Evolutionary conservation across 2,797 vertebrate genomes (phyloP).

Genomic region (Lacerta bilineata): DNA sequence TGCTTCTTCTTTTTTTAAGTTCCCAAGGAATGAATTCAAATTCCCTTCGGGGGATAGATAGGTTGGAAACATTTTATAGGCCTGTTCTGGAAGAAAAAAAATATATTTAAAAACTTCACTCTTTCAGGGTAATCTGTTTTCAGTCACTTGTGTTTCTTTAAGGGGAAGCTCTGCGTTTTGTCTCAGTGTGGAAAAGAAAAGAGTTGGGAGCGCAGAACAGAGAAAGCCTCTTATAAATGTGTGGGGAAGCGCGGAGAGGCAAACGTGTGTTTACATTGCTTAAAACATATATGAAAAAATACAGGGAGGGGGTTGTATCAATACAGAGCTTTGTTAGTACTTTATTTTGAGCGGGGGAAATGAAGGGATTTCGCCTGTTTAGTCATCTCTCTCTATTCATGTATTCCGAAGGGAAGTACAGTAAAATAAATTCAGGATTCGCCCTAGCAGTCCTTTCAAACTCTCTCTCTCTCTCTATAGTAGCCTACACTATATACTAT

Average conservation of each 20-base stretch:
- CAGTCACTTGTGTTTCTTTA: background rate
- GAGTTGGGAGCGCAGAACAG: background rate
- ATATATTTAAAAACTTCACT: background rate
- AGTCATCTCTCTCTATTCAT: background rate
- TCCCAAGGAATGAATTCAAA: background rate
- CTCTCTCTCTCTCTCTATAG: no score
- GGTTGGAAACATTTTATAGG: background rate
- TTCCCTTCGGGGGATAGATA: background rate
- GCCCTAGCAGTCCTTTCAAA: background rate
- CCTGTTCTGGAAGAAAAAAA: background rate
- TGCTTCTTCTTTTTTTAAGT: background rate
- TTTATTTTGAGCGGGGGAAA: background rate
- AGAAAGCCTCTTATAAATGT: constrained; percentile 31
- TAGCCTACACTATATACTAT: no score
- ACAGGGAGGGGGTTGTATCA: background rate
- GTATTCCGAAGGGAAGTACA: background rate
- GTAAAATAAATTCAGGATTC: background rate
- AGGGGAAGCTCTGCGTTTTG: background rate
- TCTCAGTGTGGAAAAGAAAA: background rate
- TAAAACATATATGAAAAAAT: background rate
- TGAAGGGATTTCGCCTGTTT: background rate
- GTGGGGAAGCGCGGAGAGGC: background rate
- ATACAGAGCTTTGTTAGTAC: background rate
- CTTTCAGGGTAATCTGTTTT: background rate
- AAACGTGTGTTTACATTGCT: background rate